A percentile compares a stretch with the other conserved stretches of the same genome.
These are phyloP conservation scores for Xylota segnis DNA, from an alignment of 2,888 invertebrate species.

Conservation along the genomic window DNA sequence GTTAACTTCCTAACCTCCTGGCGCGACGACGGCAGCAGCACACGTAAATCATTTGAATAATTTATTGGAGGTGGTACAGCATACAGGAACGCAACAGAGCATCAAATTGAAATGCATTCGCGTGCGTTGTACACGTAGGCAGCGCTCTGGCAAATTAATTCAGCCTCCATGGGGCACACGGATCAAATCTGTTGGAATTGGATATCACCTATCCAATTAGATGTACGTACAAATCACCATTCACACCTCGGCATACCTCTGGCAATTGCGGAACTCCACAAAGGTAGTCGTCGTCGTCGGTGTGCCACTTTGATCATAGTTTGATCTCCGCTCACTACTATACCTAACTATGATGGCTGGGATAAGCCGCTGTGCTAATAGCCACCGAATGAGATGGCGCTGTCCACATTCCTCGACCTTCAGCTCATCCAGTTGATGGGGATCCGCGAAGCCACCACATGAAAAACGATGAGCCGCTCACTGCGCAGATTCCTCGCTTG, in stretches of 20 bases:
- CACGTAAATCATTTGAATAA: slow-evolving; percentile 72
- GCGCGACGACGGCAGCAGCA: slow-evolving; percentile 63
- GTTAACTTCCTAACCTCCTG: slow-evolving; percentile 70
- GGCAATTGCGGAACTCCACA: slow-evolving; percentile 67
- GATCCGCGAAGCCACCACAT: slow-evolving; percentile 43
- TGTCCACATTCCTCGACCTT: slow-evolving; percentile 74
- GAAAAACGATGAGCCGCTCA: slow-evolving; percentile 29
- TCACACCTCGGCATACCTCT: slow-evolving; percentile 73
- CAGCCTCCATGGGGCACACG: slow-evolving; percentile 60
- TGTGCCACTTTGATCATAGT: slow-evolving; percentile 70
- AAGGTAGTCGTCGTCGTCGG: slow-evolving; percentile 68
- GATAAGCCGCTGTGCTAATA: slow-evolving; percentile 69
- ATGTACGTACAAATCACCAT: slow-evolving; percentile 75
- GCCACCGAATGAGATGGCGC: slow-evolving; percentile 76
- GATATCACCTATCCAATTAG: slow-evolving; percentile 76
- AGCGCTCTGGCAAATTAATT: slow-evolving; percentile 62
- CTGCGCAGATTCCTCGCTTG: slow-evolving; percentile 47
- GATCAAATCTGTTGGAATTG: slow-evolving; percentile 69
- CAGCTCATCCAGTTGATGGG: slow-evolving; percentile 46
- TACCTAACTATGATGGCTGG: slow-evolving; percentile 61
- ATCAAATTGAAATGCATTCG: slow-evolving; percentile 63
- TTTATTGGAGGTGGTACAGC: slow-evolving; percentile 56
- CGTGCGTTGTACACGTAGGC: slow-evolving; percentile 49
- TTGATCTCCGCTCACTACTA: slow-evolving; percentile 60
- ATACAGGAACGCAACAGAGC: slow-evolving; percentile 16